Evolutionary conservation across 2,113 vertebrate genomes (phyloP).

Genomic region (Microtus ochrogaster): DNA sequence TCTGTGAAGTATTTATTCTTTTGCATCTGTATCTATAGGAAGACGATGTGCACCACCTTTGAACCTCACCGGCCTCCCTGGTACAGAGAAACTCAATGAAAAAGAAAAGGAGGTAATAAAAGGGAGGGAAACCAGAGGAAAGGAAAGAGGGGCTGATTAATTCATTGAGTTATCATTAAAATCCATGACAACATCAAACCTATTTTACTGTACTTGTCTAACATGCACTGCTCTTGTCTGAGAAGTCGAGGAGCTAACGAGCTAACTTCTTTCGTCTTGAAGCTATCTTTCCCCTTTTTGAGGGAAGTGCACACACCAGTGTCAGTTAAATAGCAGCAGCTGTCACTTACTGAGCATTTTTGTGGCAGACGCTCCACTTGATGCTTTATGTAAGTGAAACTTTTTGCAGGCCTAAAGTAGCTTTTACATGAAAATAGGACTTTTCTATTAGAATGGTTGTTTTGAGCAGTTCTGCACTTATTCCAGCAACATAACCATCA

Average conservation of each 20-base stretch:
- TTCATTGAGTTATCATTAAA: background rate
- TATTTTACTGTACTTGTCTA: background rate
- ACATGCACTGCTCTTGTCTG: background rate
- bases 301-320: background rate
- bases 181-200: background rate
- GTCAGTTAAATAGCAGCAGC: conserved; percentile 6
- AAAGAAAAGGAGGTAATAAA: conserved; percentile 96
- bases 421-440: conserved; percentile 26
- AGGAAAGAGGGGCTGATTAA: background rate
- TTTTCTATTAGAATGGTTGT: conserved; percentile 9
- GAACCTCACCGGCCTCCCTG: conserved; percentile 97
- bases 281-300: background rate
- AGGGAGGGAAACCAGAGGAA: background rate
- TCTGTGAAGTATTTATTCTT: background rate
- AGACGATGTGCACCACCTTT: conserved; percentile 95
- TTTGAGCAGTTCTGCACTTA: conserved; percentile 40
- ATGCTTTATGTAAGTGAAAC: conserved; percentile 22
- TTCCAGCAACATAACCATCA: background rate
- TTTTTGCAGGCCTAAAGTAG: conserved; percentile 54
- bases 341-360: conserved; percentile 25
- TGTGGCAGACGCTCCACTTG: background rate
- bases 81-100: conserved; percentile 98
- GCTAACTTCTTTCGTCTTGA: background rate
- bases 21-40: conserved; percentile 82
- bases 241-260: background rate